Evolutionary conservation across 30 jellyfish, hydroid and myxozoan genomes (phyloP).

Genomic region (Nemopilema nomurai): DNA sequence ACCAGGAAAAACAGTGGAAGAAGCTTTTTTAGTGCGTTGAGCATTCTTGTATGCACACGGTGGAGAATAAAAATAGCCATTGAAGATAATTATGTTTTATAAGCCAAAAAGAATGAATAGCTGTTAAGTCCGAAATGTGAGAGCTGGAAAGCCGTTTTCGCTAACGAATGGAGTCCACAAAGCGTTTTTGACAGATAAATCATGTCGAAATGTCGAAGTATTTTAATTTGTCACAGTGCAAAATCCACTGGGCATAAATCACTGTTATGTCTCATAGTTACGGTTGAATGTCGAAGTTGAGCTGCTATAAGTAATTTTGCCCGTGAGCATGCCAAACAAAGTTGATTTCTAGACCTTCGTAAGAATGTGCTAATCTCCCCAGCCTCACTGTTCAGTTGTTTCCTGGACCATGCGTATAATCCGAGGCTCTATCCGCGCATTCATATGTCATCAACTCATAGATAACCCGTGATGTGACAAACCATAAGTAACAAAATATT

Average conservation of each 20-base stretch:
- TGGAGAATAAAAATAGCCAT: not conserved
- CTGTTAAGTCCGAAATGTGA: not conserved
- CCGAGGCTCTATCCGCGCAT: slow-evolving; percentile 5
- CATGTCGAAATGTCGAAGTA: not conserved
- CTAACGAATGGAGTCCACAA: not conserved
- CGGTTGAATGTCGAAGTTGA: not conserved
- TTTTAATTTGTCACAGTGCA: not conserved
- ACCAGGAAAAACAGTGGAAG: too few relatives aligned
- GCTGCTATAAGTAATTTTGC: not conserved
- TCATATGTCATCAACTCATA: slow-evolving; percentile 47
- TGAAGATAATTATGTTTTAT: not conserved
- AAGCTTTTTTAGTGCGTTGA: too few relatives aligned
- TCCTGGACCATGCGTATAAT: slow-evolving; percentile 12
- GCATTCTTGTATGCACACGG: too few relatives aligned
- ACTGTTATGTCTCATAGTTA: not conserved
- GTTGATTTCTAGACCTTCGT: not conserved
- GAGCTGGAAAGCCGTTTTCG: not conserved
- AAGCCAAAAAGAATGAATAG: not conserved
- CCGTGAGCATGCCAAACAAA: not conserved
- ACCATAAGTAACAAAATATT: slow-evolving; percentile 26
- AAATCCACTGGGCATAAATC: not conserved
- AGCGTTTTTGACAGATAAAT: not conserved
- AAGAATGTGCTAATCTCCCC: slow-evolving; percentile 25
- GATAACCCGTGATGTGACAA: slow-evolving; percentile 10
- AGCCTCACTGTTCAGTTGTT: slow-evolving; percentile 1